Base-by-base conservation (phyloP, 2,113 vertebrate species). In the Gasterosteus aculeatus region DNA sequence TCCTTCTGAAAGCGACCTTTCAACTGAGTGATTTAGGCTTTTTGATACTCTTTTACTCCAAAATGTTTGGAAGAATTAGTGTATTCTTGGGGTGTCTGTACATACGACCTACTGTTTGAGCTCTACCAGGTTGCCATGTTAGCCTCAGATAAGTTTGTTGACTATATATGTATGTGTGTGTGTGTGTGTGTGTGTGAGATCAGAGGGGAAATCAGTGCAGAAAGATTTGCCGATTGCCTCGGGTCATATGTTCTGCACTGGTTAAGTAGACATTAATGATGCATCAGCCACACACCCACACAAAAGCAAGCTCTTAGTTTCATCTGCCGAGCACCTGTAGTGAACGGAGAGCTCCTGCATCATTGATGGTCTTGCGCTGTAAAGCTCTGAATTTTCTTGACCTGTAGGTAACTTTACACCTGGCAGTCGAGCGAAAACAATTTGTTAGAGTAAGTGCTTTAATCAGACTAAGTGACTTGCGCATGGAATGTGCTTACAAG, bases 231-330 rank as follows among this genome's bases (percentile, higher is more conserved):
- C 81, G 72, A 78, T 77, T 82, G 73, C 80, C 61, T 46, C 9
- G 0, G 79, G 89, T 86, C 80, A 77, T 42, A 69, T 85, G 78
- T 72, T 72, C 74, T 75, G 79, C 73, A 78, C 71, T 75, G 80
- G 77, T 84, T 85, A 91, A 91, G 83, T 89, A 85, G 84, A 82
- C 84, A 92, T 93, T 80, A 91, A 88, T 89, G 88, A 92, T 90
- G 86, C 90, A 91, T 71, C 67, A 84, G 82, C 67, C 33, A 67
- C 72, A 74, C 85, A 56, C 77, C 62, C 80, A 68, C 39, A 54
- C 72, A 58, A 75, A 76, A 31, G 22, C 54, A 33, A 65, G 59
- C 79, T 89, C 86, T 90, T 76, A 64, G 83, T 88, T 92, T 87
- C 85, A 83, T 82, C 81, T 85, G 78, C 77, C 64, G 77, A 77